phyloP scores from a whole-genome alignment of 2,113 vertebrate species.

The Mionectes macconnelli region DNA sequence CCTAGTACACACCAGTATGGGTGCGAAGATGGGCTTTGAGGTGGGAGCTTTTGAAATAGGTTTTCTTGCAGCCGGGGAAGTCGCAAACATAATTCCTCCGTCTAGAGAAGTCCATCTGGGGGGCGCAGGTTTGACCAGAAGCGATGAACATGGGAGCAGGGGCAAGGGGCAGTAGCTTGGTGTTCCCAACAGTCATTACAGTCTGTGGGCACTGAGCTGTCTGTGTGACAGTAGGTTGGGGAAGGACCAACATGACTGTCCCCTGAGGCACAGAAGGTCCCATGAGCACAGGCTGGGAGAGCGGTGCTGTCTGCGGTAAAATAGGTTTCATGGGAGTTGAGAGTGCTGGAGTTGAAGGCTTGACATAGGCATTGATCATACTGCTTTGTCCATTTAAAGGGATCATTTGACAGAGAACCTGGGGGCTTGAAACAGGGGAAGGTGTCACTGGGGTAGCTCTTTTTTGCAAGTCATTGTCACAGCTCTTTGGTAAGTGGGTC shows the following conservation, averaged over 20 bases:
- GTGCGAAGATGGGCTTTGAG: conserved; percentile 97
- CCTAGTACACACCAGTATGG: conserved; percentile 84
- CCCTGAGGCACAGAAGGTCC: conserved; percentile 85
- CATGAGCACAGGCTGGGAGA: conserved; percentile 82
- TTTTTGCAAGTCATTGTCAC: conserved; percentile 67
- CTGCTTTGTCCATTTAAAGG: conserved; percentile 79
- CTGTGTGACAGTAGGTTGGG: conserved; percentile 78
- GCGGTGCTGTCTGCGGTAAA: conserved; percentile 74
- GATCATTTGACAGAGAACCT: conserved; percentile 90
- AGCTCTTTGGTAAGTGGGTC: conserved; percentile 60
- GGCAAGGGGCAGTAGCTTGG: conserved; percentile 91
- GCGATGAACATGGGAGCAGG: conserved; percentile 89
- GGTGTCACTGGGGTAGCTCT: conserved; percentile 63
- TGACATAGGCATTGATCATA: conserved; percentile 85
- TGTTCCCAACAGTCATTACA: conserved; percentile 84
- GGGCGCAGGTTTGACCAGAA: conserved; percentile 74
- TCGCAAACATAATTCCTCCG: conserved; percentile 91
- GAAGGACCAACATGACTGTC: conserved; percentile 93
- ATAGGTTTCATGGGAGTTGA: conserved; percentile 73
- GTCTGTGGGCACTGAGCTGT: conserved; percentile 67
- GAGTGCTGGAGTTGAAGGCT: conserved; percentile 74
- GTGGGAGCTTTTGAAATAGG: conserved; percentile 98
- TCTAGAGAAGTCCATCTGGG: conserved; percentile 89
- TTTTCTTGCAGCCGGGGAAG: conserved; percentile 94
- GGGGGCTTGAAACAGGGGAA: conserved; percentile 74